phyloP scores from a whole-genome alignment of 1,140 invertebrate species.

The Chelonus insularis region DNA sequence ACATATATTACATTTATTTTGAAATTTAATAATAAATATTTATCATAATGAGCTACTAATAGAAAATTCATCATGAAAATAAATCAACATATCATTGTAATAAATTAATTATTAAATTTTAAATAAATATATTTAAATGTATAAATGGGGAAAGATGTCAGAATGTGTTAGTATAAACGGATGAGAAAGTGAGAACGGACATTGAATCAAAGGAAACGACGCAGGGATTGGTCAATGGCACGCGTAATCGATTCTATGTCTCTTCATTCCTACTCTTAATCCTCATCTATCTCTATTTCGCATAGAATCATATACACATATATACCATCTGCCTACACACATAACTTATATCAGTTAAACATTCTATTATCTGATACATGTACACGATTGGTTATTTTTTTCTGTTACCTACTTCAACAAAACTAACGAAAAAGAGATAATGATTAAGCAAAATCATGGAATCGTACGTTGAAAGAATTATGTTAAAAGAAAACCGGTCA shows the following conservation, averaged over 20 bases:
- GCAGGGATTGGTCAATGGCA: constrained; percentile 45
- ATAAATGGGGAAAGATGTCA: neutral
- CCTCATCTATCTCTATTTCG: neutral
- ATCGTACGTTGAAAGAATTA: neutral
- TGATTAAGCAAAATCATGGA: constrained; percentile 6
- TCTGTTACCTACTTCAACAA: neutral
- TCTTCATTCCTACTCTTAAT: constrained; percentile 16
- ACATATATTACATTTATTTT: no score
- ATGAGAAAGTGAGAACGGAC: neutral
- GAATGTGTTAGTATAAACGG: neutral
- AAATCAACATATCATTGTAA: no score
- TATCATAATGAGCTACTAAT: no score
- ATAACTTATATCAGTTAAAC: no score
- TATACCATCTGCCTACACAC: neutral
- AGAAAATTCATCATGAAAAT: no score
- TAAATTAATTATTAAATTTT: no score
- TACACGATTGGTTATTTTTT: neutral
- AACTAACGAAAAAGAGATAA: neutral
- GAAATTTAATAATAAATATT: no score
- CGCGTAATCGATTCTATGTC: constrained; percentile 45
- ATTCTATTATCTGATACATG: neutral
- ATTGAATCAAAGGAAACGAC: constrained; percentile 9
- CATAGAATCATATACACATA: constrained; percentile 1
- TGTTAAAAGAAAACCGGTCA: constrained; percentile 7
- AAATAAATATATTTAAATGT: neutral